Evolutionary conservation across 2,888 invertebrate genomes (phyloP), one percentile per base, ranked within the genome.

Genomic region (Calameuta pallipes): DNA sequence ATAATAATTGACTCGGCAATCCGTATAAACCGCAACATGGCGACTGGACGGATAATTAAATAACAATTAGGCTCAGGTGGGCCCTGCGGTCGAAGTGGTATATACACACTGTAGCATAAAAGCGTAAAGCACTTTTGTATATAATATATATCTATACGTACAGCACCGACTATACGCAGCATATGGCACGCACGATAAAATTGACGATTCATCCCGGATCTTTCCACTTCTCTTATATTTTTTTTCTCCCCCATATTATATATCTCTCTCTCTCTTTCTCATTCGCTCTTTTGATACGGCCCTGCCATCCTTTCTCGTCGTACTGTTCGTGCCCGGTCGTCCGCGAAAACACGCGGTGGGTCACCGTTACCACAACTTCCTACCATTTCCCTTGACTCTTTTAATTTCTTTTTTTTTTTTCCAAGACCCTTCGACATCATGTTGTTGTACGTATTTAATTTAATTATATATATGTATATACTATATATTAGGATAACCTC

Each of bases 21-120:
- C 86, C 88, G 88, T 88, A 87, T 88, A 89, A 89, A 90, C 88
- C 89, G 89, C 89, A 90, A 82, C 84, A 90, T 87, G 87, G 88
- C 88, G 85, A 86, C 83, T 85, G 84, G 79, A 82, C 80, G 87
- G 89, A 90, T 90, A 90, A 90, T 90, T 89, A 90, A 90, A 88
- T 87, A 89, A 89, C 87, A 89, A 90, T 90, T 89, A 90, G 85
- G 86, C 85, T 87, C 87, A 86, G 87, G 87, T 87, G 87, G 87
- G 84, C 84, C 85, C 85, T 85, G 84, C 84, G 84, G 82, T 75
- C 68, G 36, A 73, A 76, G 76, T 56, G 76, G 74, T 76, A 69
- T 75, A 35, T 36, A 78, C 37, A 73, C 71, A 23, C 41, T 74
- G 2, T 31, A 71, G 71, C 73, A 37, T 74, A 69, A 78, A 78